Base-by-base conservation (phyloP, 2,797 vertebrate species). In the Siniperca scherzeri region DNA sequence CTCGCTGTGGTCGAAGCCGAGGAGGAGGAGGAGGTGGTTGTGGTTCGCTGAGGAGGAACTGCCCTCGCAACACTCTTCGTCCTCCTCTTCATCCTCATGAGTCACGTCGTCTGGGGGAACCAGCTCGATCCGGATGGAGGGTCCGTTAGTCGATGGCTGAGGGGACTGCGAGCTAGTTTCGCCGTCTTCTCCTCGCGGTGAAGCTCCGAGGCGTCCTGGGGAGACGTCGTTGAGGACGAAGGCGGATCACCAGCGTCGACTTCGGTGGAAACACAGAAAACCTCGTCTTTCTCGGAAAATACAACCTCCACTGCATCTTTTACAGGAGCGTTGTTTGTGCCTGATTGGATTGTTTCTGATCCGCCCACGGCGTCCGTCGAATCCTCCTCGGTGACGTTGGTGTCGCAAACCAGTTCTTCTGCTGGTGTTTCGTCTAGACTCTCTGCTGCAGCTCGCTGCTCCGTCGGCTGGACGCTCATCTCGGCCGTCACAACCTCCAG, bases 401-500 rank as follows among this genome's bases (percentile, higher is more conserved):
- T 11, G 0, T 21, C 33, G 6, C 11, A 9, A 5, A 65, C 36
- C 10, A 0, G 48, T 0, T 64, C 27, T 38, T 70, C 55, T 33
- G 46, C 2, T 22, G 50, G 0, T 3, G 38, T 6, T 77, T 52
- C 6, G 0, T 69, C 40, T 14, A 38, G 55, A 59, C 44, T 38
- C 50, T 59, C 40, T 19, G 48, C 17, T 38, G 38, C 16, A 48
- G 10, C 44, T 38, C 1, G 19, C 1, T 59, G 33, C 7, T 71
- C 60, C 0, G 8, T 16, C 17, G 2, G 44, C 50, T 42, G 33
- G 42, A 36, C 16, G 4, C 61, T 89, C 46, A 89, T 70, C 8
- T 89, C 91, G 8, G 85, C 80, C 42, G 33, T 82, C 40, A 85
- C 38, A 0, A 12, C 81, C 65, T 92, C 85, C n/a, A 52, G 27